Evolutionary conservation across 2,797 vertebrate species (phyloP).

Genomic region (Pseudochromis fuscus): DNA sequence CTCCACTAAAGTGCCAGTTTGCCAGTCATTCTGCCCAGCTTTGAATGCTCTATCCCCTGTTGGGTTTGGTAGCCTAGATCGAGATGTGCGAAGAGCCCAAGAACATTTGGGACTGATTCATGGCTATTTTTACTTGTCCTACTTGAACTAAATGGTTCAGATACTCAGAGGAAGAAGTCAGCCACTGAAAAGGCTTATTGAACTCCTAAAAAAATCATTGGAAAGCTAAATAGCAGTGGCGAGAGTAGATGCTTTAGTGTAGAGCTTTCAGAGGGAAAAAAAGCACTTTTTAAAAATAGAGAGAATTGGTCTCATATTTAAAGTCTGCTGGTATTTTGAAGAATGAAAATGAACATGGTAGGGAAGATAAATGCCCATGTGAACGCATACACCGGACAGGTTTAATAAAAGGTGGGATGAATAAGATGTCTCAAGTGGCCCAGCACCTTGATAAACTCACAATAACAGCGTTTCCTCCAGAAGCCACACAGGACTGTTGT

Average conservation of each 20-base stretch:
- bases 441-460: constrained; percentile 18
- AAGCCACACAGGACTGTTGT: constrained; percentile 24
- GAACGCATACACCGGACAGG: constrained; percentile 20
- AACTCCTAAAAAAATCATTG: constrained; percentile 60
- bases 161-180: constrained; percentile 67
- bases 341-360: constrained; percentile 38
- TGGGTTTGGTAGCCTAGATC: constrained; percentile 84
- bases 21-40: constrained; percentile 64
- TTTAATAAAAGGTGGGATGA: constrained; percentile 64
- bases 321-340: constrained; percentile 26
- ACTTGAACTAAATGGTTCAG: constrained; percentile 84
- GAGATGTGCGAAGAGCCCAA: constrained; percentile 75
- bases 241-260: constrained; percentile 35
- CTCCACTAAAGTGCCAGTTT: constrained; percentile 53
- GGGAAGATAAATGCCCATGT: constrained; percentile 45
- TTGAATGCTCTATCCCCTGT: constrained; percentile 74
- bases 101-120: constrained; percentile 86
- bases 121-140: constrained; percentile 88
- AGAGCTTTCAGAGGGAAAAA: constrained; percentile 37
- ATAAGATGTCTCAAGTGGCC: constrained; percentile 48
- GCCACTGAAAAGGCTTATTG: constrained; percentile 57
- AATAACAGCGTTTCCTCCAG: constrained; percentile 14
- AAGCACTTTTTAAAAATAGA: constrained; percentile 34
- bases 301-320: constrained; percentile 39
- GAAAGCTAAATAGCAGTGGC: constrained; percentile 60